Conservation (phyloP, 92 coral and sea anemone species). For the Zoanthus solanderi region DNA sequence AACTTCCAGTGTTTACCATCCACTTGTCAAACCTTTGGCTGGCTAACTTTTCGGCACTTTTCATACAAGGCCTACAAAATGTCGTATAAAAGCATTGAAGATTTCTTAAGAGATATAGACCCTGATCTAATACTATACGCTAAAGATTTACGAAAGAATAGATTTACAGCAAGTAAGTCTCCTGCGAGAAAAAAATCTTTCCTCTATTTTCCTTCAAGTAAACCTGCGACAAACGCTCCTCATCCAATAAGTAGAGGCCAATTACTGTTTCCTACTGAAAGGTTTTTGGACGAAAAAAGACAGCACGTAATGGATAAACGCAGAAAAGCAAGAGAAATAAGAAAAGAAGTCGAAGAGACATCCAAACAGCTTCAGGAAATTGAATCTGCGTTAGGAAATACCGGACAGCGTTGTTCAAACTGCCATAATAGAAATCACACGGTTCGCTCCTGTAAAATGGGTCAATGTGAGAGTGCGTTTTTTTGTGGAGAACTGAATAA, state of each 20-base stretch:
- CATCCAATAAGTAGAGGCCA: not conserved
- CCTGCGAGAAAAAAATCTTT: not conserved
- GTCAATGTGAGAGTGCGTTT: conserved; percentile 47
- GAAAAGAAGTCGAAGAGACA: not conserved
- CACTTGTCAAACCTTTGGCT: not conserved
- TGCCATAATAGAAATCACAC: conserved; percentile 64
- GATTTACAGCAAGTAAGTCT: not conserved
- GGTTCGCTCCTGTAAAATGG: conserved; percentile 53
- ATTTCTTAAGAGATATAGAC: not conserved
- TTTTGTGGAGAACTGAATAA: conserved; percentile 61
- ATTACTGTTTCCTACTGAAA: not conserved
- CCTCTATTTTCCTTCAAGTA: not conserved
- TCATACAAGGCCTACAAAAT: not conserved
- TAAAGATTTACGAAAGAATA: not conserved
- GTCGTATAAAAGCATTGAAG: not conserved
- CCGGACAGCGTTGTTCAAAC: conserved; percentile 59
- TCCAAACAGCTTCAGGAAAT: not conserved
- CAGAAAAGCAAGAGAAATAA: not conserved
- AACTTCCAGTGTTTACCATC: no score
- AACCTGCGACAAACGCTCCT: not conserved
- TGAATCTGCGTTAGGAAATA: not conserved
- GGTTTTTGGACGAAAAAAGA: not conserved
- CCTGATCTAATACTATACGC: not conserved
- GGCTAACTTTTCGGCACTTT: not conserved
- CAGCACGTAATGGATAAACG: not conserved